Conservation (phyloP, 2,113 vertebrate species). For the Calyptomena viridis region DNA sequence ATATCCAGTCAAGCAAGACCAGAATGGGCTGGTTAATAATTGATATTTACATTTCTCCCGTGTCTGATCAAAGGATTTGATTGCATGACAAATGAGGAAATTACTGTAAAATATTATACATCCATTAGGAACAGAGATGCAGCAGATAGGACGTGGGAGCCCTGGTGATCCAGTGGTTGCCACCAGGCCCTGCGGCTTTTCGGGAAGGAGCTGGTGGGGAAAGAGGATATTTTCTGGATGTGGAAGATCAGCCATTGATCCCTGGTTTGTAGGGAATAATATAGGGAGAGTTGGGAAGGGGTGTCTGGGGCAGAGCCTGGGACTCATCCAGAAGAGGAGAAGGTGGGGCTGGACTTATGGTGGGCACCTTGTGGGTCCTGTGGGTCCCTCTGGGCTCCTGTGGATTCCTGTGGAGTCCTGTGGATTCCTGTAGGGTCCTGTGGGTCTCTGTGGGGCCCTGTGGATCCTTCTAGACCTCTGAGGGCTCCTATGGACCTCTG, state of each 20-base stretch:
- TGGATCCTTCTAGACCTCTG: not conserved
- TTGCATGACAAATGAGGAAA: slow-evolving; percentile 68
- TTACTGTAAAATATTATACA: slow-evolving; percentile 45
- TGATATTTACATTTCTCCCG: slow-evolving; percentile 62
- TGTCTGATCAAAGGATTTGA: slow-evolving; percentile 64
- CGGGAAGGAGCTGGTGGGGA: rapidly evolving
- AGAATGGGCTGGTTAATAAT: slow-evolving; percentile 60
- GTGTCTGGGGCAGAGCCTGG: not conserved
- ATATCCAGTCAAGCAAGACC: not conserved
- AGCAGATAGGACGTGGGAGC: not conserved
- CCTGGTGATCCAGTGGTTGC: not conserved
- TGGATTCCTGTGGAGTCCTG: too few relatives aligned
- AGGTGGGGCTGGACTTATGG: not conserved
- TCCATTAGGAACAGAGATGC: slow-evolving; percentile 34
- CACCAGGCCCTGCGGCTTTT: not conserved
- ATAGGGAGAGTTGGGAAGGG: not conserved
- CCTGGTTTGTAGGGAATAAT: not conserved
- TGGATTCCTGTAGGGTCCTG: not conserved
- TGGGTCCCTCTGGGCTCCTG: not conserved
- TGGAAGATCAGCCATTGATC: rapidly evolving
- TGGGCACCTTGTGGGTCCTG: not conserved
- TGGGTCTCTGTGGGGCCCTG: not conserved
- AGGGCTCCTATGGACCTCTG: rapidly evolving
- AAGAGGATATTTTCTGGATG: rapidly evolving
- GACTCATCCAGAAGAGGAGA: not conserved